Evolutionary conservation across 2,888 invertebrate genomes (phyloP).

Genomic region (Diarsia mendica): DNA sequence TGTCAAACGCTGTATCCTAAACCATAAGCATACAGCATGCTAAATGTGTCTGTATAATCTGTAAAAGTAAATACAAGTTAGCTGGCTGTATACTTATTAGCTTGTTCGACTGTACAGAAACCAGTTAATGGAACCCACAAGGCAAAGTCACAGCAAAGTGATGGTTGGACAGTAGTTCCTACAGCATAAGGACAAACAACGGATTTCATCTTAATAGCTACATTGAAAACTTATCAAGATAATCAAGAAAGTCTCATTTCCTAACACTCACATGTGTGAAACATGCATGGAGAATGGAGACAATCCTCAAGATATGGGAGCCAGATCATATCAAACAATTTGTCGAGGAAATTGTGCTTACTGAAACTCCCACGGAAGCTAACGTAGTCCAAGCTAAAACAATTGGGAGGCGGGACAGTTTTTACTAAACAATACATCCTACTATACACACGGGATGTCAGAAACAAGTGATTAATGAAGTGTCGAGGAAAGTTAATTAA

Average conservation of each 20-base stretch:
- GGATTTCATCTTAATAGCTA: constrained; percentile 45
- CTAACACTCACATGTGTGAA: constrained; percentile 45
- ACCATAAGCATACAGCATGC: no score
- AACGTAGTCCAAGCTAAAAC: constrained; percentile 39
- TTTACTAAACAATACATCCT: constrained; percentile 40
- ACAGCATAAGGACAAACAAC: constrained; percentile 32
- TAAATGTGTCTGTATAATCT: no score
- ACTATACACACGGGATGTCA: constrained; percentile 54
- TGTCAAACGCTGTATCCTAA: no score
- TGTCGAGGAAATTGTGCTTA: constrained; percentile 53
- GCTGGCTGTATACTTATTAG: no score
- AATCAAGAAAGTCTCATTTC: constrained; percentile 59
- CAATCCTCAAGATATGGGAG: constrained; percentile 49
- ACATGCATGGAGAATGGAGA: constrained; percentile 52
- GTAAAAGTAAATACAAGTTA: no score
- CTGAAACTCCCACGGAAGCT: constrained; percentile 62
- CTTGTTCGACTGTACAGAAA: no score
- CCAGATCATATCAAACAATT: constrained; percentile 61
- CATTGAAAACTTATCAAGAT: constrained; percentile 56
- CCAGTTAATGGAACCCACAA: constrained; percentile 62
- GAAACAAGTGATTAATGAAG: constrained; percentile 64
- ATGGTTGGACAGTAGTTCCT: constrained; percentile 46
- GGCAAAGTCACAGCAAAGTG: constrained; percentile 66
- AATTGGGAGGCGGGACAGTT: constrained; percentile 35
- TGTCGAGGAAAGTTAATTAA: constrained; percentile 61